Conservation (phyloP, 2,888 invertebrate genomes). For the Adela reaumurella region DNA sequence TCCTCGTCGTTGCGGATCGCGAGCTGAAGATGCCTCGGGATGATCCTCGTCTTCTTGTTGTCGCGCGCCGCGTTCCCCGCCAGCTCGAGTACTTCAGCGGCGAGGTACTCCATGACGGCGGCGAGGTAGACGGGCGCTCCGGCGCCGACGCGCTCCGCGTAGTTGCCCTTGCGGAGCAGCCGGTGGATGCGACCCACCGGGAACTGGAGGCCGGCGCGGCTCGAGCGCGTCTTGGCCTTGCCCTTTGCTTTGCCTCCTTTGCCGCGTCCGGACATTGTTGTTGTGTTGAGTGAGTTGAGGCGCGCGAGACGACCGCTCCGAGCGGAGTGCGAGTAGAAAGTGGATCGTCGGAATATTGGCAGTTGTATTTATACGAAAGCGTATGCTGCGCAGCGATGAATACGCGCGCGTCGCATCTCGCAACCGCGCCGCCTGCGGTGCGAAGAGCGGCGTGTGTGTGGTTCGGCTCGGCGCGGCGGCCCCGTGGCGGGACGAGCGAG, state of each 20-base stretch:
- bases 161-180: slow-evolving; percentile 59
- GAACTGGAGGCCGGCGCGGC: slow-evolving; percentile 55
- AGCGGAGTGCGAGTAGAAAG: no score
- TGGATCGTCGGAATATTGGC: no score
- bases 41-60: slow-evolving; percentile 70
- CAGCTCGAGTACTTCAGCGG: slow-evolving; percentile 67
- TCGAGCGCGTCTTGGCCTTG: slow-evolving; percentile 48
- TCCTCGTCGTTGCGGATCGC: slow-evolving; percentile 82
- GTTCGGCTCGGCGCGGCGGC: no score
- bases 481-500: no score
- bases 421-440: no score
- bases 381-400: no score
- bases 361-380: no score
- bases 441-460: no score
- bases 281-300: no score
- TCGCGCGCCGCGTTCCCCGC: slow-evolving; percentile 65
- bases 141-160: slow-evolving; percentile 56
- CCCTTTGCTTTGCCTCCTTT: slow-evolving; percentile 35
- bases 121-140: slow-evolving; percentile 53
- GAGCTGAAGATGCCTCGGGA: slow-evolving; percentile 74
- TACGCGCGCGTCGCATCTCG: no score
- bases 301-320: not conserved
- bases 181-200: slow-evolving; percentile 61
- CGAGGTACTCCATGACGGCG: slow-evolving; percentile 64
- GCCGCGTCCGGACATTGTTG: slow-evolving; percentile 15